Evolutionary conservation across 2,113 vertebrate species (phyloP).

Genomic region (Oreochromis tanganicae): DNA sequence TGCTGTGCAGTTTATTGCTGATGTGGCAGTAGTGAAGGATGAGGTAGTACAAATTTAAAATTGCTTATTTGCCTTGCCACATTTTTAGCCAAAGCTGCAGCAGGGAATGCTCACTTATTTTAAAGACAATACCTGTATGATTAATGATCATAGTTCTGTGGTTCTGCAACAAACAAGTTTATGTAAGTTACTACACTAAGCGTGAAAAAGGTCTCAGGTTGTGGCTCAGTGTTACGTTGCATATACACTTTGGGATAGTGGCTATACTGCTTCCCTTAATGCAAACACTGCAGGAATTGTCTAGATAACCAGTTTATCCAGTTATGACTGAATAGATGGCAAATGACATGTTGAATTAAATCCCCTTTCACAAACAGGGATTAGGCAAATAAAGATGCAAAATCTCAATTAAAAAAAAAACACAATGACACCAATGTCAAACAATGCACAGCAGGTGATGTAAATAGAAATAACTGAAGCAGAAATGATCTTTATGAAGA

Average conservation of each 20-base stretch:
- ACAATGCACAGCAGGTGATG: neutral
- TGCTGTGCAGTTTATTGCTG: conserved; percentile 15
- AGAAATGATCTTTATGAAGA: neutral
- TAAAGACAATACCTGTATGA: neutral
- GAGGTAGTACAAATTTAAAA: neutral
- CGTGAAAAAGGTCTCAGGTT: neutral
- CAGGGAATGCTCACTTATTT: neutral
- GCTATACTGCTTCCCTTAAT: neutral
- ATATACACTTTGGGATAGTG: neutral
- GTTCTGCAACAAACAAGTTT: neutral
- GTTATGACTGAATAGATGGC: neutral
- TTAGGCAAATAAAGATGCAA: neutral
- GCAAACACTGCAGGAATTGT: neutral
- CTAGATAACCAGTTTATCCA: neutral
- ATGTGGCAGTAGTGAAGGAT: conserved; percentile 18
- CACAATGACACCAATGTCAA: neutral
- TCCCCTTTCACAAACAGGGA: neutral
- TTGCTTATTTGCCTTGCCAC: neutral
- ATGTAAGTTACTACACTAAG: neutral
- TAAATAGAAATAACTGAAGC: neutral
- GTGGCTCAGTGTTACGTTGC: neutral
- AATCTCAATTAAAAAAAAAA: neutral
- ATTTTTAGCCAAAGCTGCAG: neutral
- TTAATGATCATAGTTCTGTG: neutral
- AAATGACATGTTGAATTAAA: neutral